Evolutionary conservation across 2,113 vertebrate genomes (phyloP).

Genomic region (Micronycteris hirsuta): DNA sequence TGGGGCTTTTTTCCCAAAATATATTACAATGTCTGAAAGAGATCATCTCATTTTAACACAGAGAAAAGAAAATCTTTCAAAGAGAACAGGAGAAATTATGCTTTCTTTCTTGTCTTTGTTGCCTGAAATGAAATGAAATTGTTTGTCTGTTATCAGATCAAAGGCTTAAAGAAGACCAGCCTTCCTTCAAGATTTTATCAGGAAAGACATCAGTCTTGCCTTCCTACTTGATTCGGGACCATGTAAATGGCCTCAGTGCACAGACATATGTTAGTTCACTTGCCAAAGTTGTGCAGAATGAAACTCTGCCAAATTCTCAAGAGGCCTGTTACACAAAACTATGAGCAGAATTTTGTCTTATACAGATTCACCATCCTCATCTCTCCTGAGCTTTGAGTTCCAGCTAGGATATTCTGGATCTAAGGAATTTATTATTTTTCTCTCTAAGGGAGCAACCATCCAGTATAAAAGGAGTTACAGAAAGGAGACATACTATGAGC

Average conservation of each 20-base stretch:
- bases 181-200: constrained; percentile 14
- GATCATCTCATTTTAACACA: constrained; percentile 47
- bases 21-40: constrained; percentile 6
- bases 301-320: not conserved
- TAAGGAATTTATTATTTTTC: constrained; percentile 25
- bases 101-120: constrained; percentile 36
- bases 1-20: not conserved
- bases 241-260: not conserved
- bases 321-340: not conserved
- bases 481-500: not conserved
- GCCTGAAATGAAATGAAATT: constrained; percentile 37
- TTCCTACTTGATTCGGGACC: not conserved
- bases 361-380: not conserved
- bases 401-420: constrained; percentile 1
- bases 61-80: constrained; percentile 33
- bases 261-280: not conserved
- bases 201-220: not conserved
- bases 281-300: not conserved
- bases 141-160: constrained; percentile 27
- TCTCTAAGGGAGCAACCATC: not conserved
- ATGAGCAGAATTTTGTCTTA: not conserved
- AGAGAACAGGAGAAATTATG: not conserved
- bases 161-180: not conserved
- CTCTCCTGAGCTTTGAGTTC: constrained; percentile 11
- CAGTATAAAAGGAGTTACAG: constrained; percentile 25